Evolutionary conservation across 2,888 invertebrate species (phyloP).

Genomic region (Caenorhabditis auriculariae): DNA sequence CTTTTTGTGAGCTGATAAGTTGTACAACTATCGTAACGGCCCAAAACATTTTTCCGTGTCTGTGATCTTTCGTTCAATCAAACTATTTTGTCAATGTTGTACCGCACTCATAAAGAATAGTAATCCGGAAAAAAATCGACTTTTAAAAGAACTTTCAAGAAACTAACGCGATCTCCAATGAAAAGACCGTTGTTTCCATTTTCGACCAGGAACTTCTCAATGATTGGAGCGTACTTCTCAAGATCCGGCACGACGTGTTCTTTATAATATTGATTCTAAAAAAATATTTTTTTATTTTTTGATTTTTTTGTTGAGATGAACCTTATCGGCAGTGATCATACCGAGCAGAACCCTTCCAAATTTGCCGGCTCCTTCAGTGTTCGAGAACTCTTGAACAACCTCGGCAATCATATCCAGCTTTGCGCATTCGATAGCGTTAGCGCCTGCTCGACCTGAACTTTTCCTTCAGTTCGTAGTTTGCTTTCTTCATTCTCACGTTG

Average conservation of each 20-base stretch:
- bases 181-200: constrained; percentile 50
- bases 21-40: no score
- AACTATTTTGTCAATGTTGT: no score
- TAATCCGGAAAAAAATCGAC: no score
- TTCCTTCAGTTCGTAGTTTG: neutral
- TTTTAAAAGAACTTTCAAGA: no score
- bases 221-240: constrained; percentile 47
- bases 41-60: no score
- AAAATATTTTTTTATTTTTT: neutral
- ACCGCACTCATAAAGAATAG: no score
- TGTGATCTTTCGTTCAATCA: no score
- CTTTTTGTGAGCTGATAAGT: no score
- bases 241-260: constrained; percentile 47
- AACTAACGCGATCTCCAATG: constrained; percentile 41
- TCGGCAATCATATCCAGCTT: constrained; percentile 54
- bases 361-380: constrained; percentile 25
- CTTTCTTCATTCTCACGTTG: constrained; percentile 42
- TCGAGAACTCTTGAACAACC: constrained; percentile 37
- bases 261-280: constrained; percentile 41
- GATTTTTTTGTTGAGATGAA: no score
- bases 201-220: constrained; percentile 54
- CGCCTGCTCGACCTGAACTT: constrained; percentile 37
- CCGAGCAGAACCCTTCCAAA: constrained; percentile 39
- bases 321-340: constrained; percentile 26
- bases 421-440: constrained; percentile 44